Percentiles rank a stretch among this genome's conserved stretches.
These are phyloP conservation scores for Acleris sparsana DNA, from an alignment of 2,888 invertebrate genomes.

Conservation along the genomic window DNA sequence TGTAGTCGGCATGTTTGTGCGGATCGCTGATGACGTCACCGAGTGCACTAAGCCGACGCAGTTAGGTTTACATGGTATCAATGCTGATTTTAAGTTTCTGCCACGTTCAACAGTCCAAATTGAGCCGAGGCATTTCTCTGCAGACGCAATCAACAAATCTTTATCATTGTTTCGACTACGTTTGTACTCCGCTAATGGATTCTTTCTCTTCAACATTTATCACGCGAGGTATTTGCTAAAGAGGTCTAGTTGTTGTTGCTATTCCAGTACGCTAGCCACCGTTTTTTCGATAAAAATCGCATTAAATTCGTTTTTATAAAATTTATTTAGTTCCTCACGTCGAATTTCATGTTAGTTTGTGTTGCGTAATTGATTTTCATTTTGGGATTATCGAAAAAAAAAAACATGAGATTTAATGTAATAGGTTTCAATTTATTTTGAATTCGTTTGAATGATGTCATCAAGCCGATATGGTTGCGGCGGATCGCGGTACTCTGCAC, in stretches of 20 bases:
- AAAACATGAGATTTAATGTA: too few species aligned
- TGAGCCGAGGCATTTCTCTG: constrained; percentile 52
- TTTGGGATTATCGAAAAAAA: too few species aligned
- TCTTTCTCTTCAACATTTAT: constrained; percentile 13
- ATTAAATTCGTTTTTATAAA: background rate
- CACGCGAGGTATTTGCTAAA: constrained; percentile 8
- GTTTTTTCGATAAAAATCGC: background rate
- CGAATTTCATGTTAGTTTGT: background rate
- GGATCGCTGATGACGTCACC: constrained; percentile 18
- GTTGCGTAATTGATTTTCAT: too few species aligned
- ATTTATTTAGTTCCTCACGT: constrained; percentile 1
- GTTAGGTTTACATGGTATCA: too few species aligned
- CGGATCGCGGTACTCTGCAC: background rate
- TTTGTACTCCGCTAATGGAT: constrained; percentile 9
- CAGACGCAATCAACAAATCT: constrained; percentile 45
- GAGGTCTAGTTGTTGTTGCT: constrained; percentile 1
- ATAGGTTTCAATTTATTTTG: too few species aligned
- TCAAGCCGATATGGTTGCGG: too few species aligned
- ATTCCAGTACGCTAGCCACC: background rate
- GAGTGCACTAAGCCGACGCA: constrained; percentile 12
- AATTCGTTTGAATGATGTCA: too few species aligned
- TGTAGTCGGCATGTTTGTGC: constrained; percentile 9
- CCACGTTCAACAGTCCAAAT: too few species aligned
- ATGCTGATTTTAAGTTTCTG: too few species aligned
- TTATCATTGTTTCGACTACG: constrained; percentile 32